These are phyloP conservation scores for Nematolebias whitei DNA, from an alignment of 2,113 vertebrate species.

Conservation along the genomic window DNA sequence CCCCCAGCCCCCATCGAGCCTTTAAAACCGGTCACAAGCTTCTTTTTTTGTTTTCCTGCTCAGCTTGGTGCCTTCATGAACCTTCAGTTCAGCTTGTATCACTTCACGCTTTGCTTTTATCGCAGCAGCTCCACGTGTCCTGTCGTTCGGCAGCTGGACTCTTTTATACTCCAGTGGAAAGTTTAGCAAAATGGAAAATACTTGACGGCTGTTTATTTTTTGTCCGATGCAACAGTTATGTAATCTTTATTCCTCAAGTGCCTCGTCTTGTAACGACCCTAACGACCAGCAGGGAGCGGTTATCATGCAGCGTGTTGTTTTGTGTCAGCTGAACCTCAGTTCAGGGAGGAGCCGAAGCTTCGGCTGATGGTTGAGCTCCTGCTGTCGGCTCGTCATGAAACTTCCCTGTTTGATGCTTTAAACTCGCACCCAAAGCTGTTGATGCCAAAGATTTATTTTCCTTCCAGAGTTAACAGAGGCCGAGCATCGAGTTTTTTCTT, in stretches of 20 bases:
- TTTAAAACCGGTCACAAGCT: conserved; percentile 49
- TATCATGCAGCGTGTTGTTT: background rate
- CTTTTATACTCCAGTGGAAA: conserved; percentile 47
- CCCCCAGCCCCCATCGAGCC: conserved; percentile 1
- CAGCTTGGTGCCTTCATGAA: conserved; percentile 31
- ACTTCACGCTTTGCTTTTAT: conserved; percentile 39
- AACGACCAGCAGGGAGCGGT: no score
- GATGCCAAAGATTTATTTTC: conserved; percentile 32
- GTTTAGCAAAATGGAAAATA: conserved; percentile 56
- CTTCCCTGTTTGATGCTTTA: background rate
- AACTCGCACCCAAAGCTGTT: conserved; percentile 13
- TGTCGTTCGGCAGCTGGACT: conserved; percentile 58
- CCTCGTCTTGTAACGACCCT: conserved; percentile 30
- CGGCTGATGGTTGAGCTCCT: background rate
- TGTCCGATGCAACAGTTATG: background rate
- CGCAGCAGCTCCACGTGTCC: conserved; percentile 54
- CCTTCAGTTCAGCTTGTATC: background rate
- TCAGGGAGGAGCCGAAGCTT: background rate
- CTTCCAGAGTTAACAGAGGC: background rate
- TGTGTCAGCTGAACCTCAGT: background rate
- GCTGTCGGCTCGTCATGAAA: no score
- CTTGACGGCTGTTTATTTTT: conserved; percentile 43
- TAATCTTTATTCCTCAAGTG: conserved; percentile 33
- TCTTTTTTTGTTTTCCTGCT: conserved; percentile 12
- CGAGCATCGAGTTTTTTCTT: conserved; percentile 27